Conservation (phyloP, 2,888 invertebrate species). For the Mayetiola destructor region DNA sequence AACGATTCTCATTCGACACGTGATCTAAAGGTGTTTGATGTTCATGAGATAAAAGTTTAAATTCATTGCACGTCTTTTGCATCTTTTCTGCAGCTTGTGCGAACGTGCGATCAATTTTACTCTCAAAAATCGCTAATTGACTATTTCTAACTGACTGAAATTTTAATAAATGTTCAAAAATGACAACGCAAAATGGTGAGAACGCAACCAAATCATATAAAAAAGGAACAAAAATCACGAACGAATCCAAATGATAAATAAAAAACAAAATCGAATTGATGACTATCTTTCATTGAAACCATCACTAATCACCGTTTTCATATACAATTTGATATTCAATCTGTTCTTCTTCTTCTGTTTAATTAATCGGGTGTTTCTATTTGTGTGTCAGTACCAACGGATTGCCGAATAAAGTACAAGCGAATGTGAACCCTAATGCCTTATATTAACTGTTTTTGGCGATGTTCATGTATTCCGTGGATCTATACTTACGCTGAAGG, state of each 20-base stretch:
- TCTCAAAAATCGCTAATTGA: background rate
- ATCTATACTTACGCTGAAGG: too few relatives aligned
- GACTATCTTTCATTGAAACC: slow-evolving; percentile 19
- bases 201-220: background rate
- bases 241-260: background rate
- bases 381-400: too few relatives aligned
- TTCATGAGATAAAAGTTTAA: too few relatives aligned
- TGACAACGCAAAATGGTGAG: background rate
- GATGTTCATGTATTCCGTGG: too few relatives aligned
- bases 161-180: too few relatives aligned
- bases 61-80: background rate
- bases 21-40: too few relatives aligned
- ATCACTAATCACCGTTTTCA: slow-evolving; percentile 20
- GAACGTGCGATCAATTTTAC: background rate
- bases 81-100: background rate
- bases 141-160: background rate
- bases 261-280: slow-evolving; percentile 6
- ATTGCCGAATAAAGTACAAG: too few relatives aligned
- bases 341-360: slow-evolving; percentile 13
- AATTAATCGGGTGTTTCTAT: too few relatives aligned
- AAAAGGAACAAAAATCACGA: background rate
- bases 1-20: too few relatives aligned
- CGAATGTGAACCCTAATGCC: too few relatives aligned
- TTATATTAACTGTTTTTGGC: too few relatives aligned
- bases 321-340: slow-evolving; percentile 4